These are phyloP conservation scores for Callithrix jacchus DNA, from an alignment of 2,113 vertebrate species.

Conservation along the genomic window DNA sequence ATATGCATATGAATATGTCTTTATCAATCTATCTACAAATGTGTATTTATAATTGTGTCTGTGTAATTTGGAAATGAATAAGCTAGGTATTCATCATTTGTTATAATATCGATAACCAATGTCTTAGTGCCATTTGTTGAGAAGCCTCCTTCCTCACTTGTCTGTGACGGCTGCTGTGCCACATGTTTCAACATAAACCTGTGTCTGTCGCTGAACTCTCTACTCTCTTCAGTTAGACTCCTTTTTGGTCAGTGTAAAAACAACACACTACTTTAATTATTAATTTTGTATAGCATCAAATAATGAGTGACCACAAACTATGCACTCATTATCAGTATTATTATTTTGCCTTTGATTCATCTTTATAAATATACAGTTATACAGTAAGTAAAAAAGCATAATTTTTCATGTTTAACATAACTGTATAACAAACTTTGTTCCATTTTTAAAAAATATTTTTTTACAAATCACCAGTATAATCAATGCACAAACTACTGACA, in stretches of 20 bases:
- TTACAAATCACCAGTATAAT: background rate
- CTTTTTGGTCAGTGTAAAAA: background rate
- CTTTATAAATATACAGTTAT: background rate
- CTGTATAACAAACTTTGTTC: background rate
- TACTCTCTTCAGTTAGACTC: background rate
- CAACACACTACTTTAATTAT: background rate
- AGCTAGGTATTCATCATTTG: background rate
- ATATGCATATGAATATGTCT: too few relatives aligned
- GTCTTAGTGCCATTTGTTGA: too few relatives aligned
- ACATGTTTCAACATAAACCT: fast-evolving
- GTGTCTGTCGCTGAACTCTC: background rate
- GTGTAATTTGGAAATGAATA: background rate
- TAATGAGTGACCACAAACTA: too few relatives aligned
- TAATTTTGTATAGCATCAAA: background rate
- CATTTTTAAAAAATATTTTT: background rate
- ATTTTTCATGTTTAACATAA: background rate
- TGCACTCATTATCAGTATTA: background rate
- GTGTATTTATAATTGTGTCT: background rate
- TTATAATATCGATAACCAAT: background rate
- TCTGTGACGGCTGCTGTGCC: background rate
- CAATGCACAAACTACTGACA: background rate
- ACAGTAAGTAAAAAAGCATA: background rate
- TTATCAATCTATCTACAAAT: background rate
- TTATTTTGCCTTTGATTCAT: background rate
- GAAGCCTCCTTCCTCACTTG: background rate